These are phyloP conservation scores for Pipra filicauda DNA, from an alignment of 2,113 vertebrate species.

Conservation along the genomic window DNA sequence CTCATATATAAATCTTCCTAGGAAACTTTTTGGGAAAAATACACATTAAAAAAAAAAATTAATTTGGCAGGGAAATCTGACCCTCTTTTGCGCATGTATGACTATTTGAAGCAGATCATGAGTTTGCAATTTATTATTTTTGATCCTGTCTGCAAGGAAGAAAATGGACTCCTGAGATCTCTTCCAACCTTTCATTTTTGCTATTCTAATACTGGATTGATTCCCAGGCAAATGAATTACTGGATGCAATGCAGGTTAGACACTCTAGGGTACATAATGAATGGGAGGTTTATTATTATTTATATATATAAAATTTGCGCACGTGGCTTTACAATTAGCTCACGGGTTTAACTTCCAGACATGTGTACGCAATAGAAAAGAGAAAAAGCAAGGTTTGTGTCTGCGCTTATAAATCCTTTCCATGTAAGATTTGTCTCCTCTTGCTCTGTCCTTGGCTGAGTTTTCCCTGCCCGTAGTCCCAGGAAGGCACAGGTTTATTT, in stretches of 20 bases:
- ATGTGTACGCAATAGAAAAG: not conserved
- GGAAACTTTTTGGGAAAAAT: not conserved
- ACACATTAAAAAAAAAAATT: not conserved
- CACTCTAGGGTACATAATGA: slow-evolving; percentile 34
- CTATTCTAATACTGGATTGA: slow-evolving; percentile 31
- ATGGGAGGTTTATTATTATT: slow-evolving; percentile 4
- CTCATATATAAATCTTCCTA: not conserved
- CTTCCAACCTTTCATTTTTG: slow-evolving; percentile 35
- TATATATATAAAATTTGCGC: not conserved
- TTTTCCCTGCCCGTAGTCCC: not conserved
- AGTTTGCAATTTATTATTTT: not conserved
- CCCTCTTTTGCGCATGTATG: not conserved
- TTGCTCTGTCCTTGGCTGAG: not conserved
- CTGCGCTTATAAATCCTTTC: not conserved
- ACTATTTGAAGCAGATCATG: not conserved
- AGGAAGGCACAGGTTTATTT: not conserved
- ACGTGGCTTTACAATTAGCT: slow-evolving; percentile 29
- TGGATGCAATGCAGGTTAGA: slow-evolving; percentile 29
- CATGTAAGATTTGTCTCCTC: not conserved
- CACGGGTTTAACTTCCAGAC: slow-evolving; percentile 8
- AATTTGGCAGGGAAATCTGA: not conserved
- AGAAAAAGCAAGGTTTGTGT: not conserved
- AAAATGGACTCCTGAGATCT: slow-evolving; percentile 32
- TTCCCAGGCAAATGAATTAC: slow-evolving; percentile 50
- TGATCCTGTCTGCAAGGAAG: slow-evolving; percentile 3